A percentile compares a stretch with the other conserved stretches of the same genome.
Evolutionary conservation across 2,888 invertebrate species (phyloP).

Genomic region (Drosophila mulleri): DNA sequence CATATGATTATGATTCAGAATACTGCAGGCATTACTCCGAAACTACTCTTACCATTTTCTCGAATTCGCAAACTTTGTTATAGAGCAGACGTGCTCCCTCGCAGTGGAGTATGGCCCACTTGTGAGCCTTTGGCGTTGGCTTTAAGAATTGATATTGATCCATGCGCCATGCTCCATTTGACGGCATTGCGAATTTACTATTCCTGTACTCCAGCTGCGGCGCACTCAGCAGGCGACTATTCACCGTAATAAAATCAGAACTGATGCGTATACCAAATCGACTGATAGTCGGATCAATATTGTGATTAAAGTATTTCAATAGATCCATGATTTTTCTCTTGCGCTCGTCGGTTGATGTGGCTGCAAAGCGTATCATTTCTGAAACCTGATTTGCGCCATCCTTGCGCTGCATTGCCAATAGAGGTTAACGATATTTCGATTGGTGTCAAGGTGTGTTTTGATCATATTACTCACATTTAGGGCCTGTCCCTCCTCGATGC

Average conservation of each 20-base stretch:
- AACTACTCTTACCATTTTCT: conserved; percentile 35
- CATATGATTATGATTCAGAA: neutral
- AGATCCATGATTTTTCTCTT: conserved; percentile 91
- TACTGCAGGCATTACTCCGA: neutral
- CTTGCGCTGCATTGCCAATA: conserved; percentile 86
- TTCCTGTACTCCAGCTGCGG: conserved; percentile 89
- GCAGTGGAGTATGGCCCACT: conserved; percentile 77
- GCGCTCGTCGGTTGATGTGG: conserved; percentile 91
- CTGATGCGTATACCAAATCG: conserved; percentile 93
- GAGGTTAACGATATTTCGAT: neutral
- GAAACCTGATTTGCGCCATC: conserved; percentile 93
- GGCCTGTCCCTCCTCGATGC: conserved; percentile 92
- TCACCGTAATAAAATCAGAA: conserved; percentile 90
- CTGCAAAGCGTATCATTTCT: conserved; percentile 94
- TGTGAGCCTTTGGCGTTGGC: conserved; percentile 45
- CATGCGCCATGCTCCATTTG: conserved; percentile 77
- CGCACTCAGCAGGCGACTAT: conserved; percentile 91
- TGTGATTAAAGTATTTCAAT: conserved; percentile 74
- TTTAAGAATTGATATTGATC: conserved; percentile 51
- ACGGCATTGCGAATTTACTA: conserved; percentile 34
- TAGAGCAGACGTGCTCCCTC: conserved; percentile 31
- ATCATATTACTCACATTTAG: conserved; percentile 84
- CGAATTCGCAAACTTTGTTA: conserved; percentile 36
- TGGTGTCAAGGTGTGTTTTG: neutral
- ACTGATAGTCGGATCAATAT: conserved; percentile 86